Evolutionary conservation across 2,797 vertebrate species (phyloP), one percentile per base, ranked within the genome.

Genomic region (Spondyliosoma cantharus): DNA sequence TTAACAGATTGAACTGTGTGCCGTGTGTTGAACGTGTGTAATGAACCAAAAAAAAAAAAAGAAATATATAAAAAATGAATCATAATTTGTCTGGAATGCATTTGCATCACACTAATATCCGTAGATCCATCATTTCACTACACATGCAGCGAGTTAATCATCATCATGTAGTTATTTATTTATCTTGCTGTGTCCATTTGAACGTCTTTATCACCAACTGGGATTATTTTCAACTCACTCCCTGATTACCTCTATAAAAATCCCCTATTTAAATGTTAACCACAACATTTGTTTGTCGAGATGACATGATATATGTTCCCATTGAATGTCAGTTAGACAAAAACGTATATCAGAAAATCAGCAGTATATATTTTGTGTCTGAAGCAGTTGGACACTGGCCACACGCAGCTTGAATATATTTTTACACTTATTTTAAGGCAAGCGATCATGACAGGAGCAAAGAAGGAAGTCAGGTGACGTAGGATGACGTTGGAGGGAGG

Each of bases 1-100:
- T 46, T 58, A 78, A 52, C 56, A 52, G 13, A 53, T 50, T 45
- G 1, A 29, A 69, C 49, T 73, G 49, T 22, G 29, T 70, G 42
- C 7, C 58, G 45, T 27, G 45, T 52, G 48, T 32, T 60, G 3
- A 65, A 70, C 42, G 19, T 68, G 74, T 73, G 42, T 19, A 74
- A 60, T 64, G 66, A 37, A 77, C 42, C 76, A 61, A 7, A 27
- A 72, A 80, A 32, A 7, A 32, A 72, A 80, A 70, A 78, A 32
- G 4, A 32, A 72, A 80, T 32, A 1, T 54, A 42, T 25, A 11
- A 37, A 20, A 42, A 69, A 64, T 7, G 6, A 61, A 72, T 32
- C n/a, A 5, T 5, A 19, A 50, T 53, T 48, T n/a, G 4, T 64
- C 14, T 74, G 19, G 22, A 62, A 62, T 65, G 8, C 7, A 78